Percentiles rank a stretch among this genome's conserved stretches.
Evolutionary conservation across 2,797 vertebrate species (phyloP).

Genomic region (Chelon labrosus): DNA sequence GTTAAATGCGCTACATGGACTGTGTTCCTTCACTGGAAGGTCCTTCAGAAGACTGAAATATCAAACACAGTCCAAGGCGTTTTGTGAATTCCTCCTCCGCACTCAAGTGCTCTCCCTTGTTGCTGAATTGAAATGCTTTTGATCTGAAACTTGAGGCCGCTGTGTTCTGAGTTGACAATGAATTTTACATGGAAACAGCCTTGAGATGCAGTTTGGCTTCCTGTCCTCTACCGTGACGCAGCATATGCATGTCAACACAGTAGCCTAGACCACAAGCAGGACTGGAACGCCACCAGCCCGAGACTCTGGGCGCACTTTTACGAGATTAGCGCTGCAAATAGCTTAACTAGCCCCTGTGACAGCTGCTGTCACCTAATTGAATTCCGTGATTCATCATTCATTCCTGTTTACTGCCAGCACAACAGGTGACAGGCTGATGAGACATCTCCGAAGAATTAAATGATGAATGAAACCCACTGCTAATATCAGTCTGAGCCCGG

Average conservation of each 20-base stretch:
- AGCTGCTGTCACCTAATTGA: slow-evolving; percentile 72
- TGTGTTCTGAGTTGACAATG: slow-evolving; percentile 80
- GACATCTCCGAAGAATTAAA: slow-evolving; percentile 61
- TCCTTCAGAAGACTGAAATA: slow-evolving; percentile 68
- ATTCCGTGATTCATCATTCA: slow-evolving; percentile 70
- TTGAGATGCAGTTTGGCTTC: slow-evolving; percentile 68
- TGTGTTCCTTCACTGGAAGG: slow-evolving; percentile 55
- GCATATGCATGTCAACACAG: slow-evolving; percentile 50
- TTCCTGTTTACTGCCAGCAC: slow-evolving; percentile 66
- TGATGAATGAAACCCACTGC: slow-evolving; percentile 67
- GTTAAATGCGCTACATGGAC: slow-evolving; percentile 36
- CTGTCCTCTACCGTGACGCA: slow-evolving; percentile 61
- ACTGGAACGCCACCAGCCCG: neutral
- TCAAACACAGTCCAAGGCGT: slow-evolving; percentile 72
- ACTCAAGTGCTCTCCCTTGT: slow-evolving; percentile 77
- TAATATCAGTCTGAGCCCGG: slow-evolving; percentile 24
- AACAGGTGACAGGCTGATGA: slow-evolving; percentile 70
- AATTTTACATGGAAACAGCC: slow-evolving; percentile 84
- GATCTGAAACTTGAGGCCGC: slow-evolving; percentile 81
- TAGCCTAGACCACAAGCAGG: slow-evolving; percentile 35
- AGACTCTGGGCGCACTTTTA: slow-evolving; percentile 37
- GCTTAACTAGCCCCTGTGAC: slow-evolving; percentile 63
- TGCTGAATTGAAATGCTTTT: slow-evolving; percentile 81
- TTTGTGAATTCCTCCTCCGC: slow-evolving; percentile 73
- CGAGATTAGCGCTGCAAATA: slow-evolving; percentile 57